Base-by-base conservation (phyloP, 1,140 invertebrate species). In the Coelopa frigida region DNA sequence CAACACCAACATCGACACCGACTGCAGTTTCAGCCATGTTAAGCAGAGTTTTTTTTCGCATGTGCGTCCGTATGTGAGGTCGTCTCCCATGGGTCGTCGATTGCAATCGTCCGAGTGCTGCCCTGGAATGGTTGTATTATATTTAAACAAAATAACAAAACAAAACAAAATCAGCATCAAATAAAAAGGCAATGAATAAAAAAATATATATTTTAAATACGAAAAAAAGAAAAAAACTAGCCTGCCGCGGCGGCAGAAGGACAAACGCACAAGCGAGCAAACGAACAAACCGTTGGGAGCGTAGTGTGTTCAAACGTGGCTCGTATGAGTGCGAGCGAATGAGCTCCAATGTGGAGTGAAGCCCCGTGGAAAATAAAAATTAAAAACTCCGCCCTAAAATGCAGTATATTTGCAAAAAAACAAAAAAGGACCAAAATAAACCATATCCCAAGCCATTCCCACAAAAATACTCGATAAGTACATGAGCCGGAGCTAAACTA, bases 301-400 rank as follows among this genome's bases (percentile, higher is more conserved):
- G n/a, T n/a, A n/a, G n/a, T n/a, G n/a, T n/a, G n/a, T n/a, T n/a
- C n/a, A n/a, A n/a, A n/a, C n/a, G n/a, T n/a, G n/a, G n/a, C n/a
- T n/a, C n/a, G n/a, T n/a, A n/a, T n/a, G n/a, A n/a, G n/a, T n/a
- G n/a, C n/a, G n/a, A n/a, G n/a, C n/a, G n/a, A n/a, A n/a, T n/a
- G n/a, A n/a, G n/a, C n/a, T n/a, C n/a, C n/a, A n/a, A n/a, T n/a
- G n/a, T n/a, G n/a, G n/a, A n/a, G n/a, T n/a, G n/a, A n/a, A 39
- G 54, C 49, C 52, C 50, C 18, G 20, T 21, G 49, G 36, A 58
- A 51, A 53, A 64, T 64, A 60, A 65, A 61, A 60, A 59, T 49
- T 55, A 62, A 65, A 65, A 61, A 65, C 59, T 60, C 61, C 61
- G 59, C 59, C 61, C 61, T 55, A 58, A 65, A 65, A 57, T 46